These are phyloP conservation scores for Crocuta crocuta DNA, from an alignment of 2,113 vertebrate species.

Conservation along the genomic window DNA sequence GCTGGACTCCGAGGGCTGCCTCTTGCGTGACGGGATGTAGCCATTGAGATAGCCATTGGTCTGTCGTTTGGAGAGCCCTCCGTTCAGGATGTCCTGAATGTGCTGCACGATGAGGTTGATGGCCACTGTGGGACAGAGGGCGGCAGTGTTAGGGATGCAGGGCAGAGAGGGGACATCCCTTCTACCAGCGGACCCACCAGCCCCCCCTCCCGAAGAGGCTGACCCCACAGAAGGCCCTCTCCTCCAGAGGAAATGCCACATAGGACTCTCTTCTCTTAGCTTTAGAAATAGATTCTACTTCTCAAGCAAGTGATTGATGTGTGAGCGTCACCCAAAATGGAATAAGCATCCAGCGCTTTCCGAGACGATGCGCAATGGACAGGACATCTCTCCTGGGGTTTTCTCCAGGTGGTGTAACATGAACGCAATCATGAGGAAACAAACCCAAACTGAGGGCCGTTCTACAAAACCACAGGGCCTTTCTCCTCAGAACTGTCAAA, in stretches of 20 bases:
- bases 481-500: not conserved
- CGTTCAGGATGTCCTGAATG: conserved; percentile 98
- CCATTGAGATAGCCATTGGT: conserved; percentile 92
- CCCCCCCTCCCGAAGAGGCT: not conserved
- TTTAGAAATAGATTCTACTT: not conserved
- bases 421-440: not conserved
- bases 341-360: not conserved
- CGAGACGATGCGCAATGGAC: not conserved
- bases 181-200: not conserved
- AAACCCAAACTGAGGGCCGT: rapidly evolving
- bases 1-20: conserved; percentile 94
- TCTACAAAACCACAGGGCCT: not conserved
- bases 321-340: not conserved
- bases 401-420: rapidly evolving
- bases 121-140: conserved; percentile 90
- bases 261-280: not conserved
- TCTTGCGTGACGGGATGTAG: conserved; percentile 90
- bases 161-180: not conserved
- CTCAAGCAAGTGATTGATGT: not conserved
- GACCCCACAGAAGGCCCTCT: not conserved
- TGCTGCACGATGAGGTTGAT: conserved; percentile 99
- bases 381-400: rapidly evolving
- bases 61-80: conserved; percentile 94
- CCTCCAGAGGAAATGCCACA: not conserved
- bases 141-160: not conserved